Evolutionary conservation across 2,113 vertebrate genomes (phyloP).

Genomic region (Salvelinus alpinus): DNA sequence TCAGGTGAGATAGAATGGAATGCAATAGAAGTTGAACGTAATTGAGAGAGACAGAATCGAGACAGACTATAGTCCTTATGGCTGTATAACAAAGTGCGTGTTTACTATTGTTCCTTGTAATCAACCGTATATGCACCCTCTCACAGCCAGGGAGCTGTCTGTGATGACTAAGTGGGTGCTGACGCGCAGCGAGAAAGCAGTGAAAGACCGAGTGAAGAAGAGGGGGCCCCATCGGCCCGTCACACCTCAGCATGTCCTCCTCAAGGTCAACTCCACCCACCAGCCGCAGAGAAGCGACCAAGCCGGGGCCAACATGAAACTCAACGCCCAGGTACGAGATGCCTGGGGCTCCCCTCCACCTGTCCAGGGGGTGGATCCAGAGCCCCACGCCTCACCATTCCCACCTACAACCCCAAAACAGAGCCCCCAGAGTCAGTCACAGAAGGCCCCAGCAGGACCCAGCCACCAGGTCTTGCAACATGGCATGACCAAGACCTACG

Average conservation of each 20-base stretch:
- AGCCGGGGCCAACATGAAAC: conserved; percentile 48
- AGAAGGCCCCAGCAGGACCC: neutral
- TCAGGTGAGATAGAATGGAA: neutral
- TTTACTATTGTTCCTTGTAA: neutral
- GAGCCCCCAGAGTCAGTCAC: no score
- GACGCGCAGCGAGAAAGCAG: conserved; percentile 45
- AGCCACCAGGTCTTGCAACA: neutral
- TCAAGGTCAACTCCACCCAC: conserved; percentile 68
- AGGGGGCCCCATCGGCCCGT: conserved; percentile 37
- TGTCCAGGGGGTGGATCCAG: neutral
- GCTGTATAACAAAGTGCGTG: neutral
- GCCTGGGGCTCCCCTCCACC: conserved; percentile 50
- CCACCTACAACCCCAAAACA: neutral
- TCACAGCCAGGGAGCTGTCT: conserved; percentile 9
- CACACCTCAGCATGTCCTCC: conserved; percentile 62
- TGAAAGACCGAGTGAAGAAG: conserved; percentile 43
- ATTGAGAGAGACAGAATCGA: neutral
- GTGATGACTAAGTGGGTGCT: conserved; percentile 5
- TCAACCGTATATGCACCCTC: neutral
- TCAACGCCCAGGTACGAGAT: conserved; percentile 48
- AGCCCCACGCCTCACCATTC: neutral
- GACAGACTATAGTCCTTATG: neutral
- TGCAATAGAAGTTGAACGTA: neutral
- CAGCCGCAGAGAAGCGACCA: conserved; percentile 28
- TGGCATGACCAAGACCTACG: conserved; percentile 42